These are phyloP conservation scores for Euzophera pinguis DNA, from an alignment of 2,888 invertebrate genomes.

Conservation along the genomic window DNA sequence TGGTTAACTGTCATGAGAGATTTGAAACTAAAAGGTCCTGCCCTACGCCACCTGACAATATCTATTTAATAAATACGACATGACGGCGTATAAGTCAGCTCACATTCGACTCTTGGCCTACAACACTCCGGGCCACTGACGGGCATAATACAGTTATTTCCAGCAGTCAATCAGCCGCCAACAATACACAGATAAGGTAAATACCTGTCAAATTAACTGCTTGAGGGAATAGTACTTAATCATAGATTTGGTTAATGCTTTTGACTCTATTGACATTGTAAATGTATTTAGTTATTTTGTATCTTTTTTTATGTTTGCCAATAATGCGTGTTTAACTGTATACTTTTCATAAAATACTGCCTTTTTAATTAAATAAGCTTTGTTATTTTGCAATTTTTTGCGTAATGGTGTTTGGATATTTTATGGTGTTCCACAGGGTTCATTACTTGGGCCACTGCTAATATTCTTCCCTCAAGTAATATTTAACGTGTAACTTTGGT, in stretches of 20 bases:
- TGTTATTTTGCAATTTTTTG: neutral
- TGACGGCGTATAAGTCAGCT: conserved; percentile 57
- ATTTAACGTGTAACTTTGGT: conserved; percentile 10
- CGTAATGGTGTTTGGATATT: neutral
- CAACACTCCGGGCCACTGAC: conserved; percentile 75
- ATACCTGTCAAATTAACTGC: conserved; percentile 33
- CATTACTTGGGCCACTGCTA: conserved; percentile 8
- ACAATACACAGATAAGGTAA: conserved; percentile 52
- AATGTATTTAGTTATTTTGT: neutral
- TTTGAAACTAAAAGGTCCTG: conserved; percentile 61
- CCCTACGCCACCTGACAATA: conserved; percentile 77
- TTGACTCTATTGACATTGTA: conserved; percentile 16
- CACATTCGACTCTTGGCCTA: conserved; percentile 69
- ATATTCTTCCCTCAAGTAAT: conserved; percentile 23
- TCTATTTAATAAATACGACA: conserved; percentile 31
- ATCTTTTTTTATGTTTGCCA: neutral
- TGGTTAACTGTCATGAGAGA: conserved; percentile 76
- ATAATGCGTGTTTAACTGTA: neutral
- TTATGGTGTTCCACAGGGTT: conserved; percentile 20
- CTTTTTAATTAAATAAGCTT: neutral
- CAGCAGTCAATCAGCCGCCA: conserved; percentile 44
- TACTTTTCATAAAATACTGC: neutral
- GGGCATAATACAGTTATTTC: conserved; percentile 79
- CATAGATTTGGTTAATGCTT: conserved; percentile 18
- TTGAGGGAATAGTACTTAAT: conserved; percentile 36